These are phyloP conservation scores for Scartelaos histophorus DNA, from an alignment of 2,113 vertebrate species.

Conservation along the genomic window DNA sequence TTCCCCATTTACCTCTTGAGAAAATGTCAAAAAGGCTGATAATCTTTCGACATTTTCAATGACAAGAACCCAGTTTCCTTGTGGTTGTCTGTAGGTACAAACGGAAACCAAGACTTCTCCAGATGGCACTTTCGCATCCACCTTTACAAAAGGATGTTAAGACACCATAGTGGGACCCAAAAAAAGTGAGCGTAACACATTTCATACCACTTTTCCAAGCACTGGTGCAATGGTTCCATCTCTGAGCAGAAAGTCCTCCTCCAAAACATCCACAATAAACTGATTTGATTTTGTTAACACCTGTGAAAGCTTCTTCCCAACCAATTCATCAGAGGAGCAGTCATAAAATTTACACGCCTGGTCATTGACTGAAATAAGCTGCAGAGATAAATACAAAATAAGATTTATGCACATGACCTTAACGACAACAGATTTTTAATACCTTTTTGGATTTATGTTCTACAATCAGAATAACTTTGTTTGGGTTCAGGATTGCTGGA, in stretches of 20 bases:
- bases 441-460: constrained; percentile 82
- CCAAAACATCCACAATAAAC: constrained; percentile 74
- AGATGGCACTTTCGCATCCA: constrained; percentile 76
- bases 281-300: constrained; percentile 82
- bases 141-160: constrained; percentile 64
- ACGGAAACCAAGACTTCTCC: constrained; percentile 82
- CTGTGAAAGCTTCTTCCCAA: constrained; percentile 80
- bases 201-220: constrained; percentile 86
- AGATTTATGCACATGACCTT: neutral
- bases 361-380: constrained; percentile 90
- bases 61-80: constrained; percentile 77
- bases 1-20: constrained; percentile 75
- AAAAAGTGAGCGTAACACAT: neutral
- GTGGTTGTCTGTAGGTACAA: constrained; percentile 75
- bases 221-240: constrained; percentile 68
- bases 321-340: constrained; percentile 77
- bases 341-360: constrained; percentile 86
- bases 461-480: constrained; percentile 83
- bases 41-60: constrained; percentile 87
- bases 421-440: neutral
- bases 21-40: constrained; percentile 83
- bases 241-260: constrained; percentile 74
- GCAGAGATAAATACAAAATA: constrained; percentile 5
- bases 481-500: constrained; percentile 72
- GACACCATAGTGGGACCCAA: neutral